Conservation (phyloP, 2,888 invertebrate species). For the Leucozona laternaria region DNA sequence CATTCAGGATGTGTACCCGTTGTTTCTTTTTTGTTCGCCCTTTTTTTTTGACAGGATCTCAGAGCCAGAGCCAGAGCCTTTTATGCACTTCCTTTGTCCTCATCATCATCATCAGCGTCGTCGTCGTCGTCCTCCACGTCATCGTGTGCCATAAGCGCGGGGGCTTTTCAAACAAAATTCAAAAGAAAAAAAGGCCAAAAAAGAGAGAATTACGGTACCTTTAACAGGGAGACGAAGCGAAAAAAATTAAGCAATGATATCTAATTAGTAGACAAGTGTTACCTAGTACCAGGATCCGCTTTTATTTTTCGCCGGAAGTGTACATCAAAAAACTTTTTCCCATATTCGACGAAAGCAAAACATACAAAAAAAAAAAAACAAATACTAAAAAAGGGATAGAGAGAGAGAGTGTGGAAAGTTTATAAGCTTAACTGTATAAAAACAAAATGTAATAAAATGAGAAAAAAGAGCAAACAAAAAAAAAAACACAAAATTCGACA, state of each 20-base stretch:
- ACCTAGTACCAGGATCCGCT: constrained; percentile 82
- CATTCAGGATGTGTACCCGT: constrained; percentile 76
- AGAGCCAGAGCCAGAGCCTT: constrained; percentile 68
- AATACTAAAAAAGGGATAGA: not conserved
- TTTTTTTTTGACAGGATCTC: constrained; percentile 72
- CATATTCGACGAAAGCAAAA: constrained; percentile 37
- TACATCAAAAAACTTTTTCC: constrained; percentile 81
- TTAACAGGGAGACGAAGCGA: constrained; percentile 60
- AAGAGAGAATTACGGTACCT: constrained; percentile 37
- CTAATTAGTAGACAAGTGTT: constrained; percentile 83
- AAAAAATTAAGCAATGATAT: constrained; percentile 82
- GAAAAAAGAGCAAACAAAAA: constrained; percentile 14
- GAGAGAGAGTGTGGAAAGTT: constrained; percentile 39
- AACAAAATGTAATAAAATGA: constrained; percentile 67
- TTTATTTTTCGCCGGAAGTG: constrained; percentile 77
- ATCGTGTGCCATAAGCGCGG: constrained; percentile 60
- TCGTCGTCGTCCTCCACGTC: constrained; percentile 51
- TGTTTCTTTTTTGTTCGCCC: constrained; percentile 51
- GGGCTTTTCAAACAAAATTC: constrained; percentile 67
- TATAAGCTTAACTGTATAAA: constrained; percentile 65
- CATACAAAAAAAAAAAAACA: too few species aligned
- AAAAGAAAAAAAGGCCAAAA: constrained; percentile 73
- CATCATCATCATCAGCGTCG: constrained; percentile 70
- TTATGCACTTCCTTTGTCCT: constrained; percentile 76
- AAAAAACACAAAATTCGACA: constrained; percentile 23